Evolutionary conservation across 2,888 invertebrate species (phyloP), one percentile per base, ranked within the genome.

Genomic region (Cryptocephalus primarius): DNA sequence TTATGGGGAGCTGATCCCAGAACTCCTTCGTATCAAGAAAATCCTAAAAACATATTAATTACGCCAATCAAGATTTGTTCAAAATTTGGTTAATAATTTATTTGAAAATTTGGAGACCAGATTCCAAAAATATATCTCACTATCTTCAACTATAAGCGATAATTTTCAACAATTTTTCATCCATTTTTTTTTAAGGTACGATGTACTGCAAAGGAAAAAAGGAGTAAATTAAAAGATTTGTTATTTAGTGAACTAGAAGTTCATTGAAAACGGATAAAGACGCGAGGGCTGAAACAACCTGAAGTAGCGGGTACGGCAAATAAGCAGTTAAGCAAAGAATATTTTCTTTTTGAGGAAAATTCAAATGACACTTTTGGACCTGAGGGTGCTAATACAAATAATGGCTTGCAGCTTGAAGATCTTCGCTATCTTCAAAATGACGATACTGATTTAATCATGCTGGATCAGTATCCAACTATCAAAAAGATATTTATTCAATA

Each of bases 401-500:
- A 40, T 40, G 22, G 11, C 32, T 22, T 22, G 39, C 13, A n/a
- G 13, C 13, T 33, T 14, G 14, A 34, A 43, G 13, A 9, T 33
- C 34, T 33, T 31, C n/a, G 14, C 9, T 43, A 32, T 34, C 38
- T 43, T 14, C 43, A 33, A n/a, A 43, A 22, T 8, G 9, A 33
- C 13, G 13, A 9, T 38, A 40, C 33, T 12, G 43, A 43, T 13
- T 13, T 51, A n/a, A 22, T 40, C 8, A 45, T 47, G 31, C 33
- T 53, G 32, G 13, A 52, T 14, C 33, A 45, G 9, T 51, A 51
- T 43, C 46, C 44, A 9, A 11, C 40, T 10, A 42, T 54, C 34
- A 52, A 49, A 48, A 46, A 49, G 43, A 9, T 52, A 10, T 54
- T 52, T 43, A 31, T 54, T 9, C 50, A 54, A 49, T 52, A 48